Evolutionary conservation across 2,113 vertebrate species (phyloP).

Genomic region (Hymenochirus boettgeri): DNA sequence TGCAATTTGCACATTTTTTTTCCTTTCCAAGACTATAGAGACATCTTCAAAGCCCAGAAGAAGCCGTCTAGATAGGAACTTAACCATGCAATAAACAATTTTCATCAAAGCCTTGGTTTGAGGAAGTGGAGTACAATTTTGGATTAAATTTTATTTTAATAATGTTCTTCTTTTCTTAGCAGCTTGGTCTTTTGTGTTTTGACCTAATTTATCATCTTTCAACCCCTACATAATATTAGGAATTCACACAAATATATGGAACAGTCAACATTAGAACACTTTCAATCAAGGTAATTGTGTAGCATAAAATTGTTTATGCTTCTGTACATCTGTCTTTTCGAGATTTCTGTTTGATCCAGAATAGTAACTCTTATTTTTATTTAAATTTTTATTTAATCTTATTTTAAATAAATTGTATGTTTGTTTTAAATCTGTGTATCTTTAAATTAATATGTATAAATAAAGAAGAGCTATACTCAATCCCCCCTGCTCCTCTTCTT

Average conservation of each 20-base stretch:
- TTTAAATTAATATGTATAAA: too few relatives aligned
- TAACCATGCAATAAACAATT: constrained; percentile 78
- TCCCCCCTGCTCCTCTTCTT: too few relatives aligned
- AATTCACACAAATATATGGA: constrained; percentile 50
- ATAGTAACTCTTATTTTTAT: too few relatives aligned
- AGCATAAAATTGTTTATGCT: constrained; percentile 62
- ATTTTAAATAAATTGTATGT: neutral
- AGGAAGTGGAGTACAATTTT: constrained; percentile 63
- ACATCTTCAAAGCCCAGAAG: constrained; percentile 88
- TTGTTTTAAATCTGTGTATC: too few relatives aligned
- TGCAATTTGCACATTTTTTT: constrained; percentile 84
- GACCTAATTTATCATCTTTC: constrained; percentile 63
- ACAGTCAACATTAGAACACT: constrained; percentile 67
- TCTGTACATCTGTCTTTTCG: constrained; percentile 57
- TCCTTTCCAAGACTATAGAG: constrained; percentile 68
- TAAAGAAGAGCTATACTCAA: too few relatives aligned
- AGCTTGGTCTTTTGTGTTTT: constrained; percentile 72
- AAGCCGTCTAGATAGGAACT: constrained; percentile 71
- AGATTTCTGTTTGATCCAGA: constrained; percentile 62
- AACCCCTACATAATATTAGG: constrained; percentile 56
- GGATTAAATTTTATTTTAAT: constrained; percentile 66
- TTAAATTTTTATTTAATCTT: constrained; percentile 19
- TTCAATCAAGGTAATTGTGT: constrained; percentile 73
- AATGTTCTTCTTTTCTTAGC: constrained; percentile 67
- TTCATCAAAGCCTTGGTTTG: constrained; percentile 69